Base-by-base conservation (phyloP, 2,113 vertebrate species). In the Oreotrochilus melanogaster region DNA sequence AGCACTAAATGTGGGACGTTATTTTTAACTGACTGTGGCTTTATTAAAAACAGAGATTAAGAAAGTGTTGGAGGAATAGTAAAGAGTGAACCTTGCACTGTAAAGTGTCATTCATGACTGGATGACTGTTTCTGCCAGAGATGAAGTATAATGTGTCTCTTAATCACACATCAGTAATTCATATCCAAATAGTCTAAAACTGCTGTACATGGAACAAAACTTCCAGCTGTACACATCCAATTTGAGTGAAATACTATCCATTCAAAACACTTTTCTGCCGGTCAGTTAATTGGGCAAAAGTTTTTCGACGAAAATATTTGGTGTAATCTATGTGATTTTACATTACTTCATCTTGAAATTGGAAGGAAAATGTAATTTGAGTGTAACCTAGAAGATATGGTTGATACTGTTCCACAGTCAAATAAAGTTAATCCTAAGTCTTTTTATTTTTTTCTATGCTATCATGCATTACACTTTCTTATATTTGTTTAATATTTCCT, bases 31-130 rank as follows among this genome's bases (percentile, higher is more conserved):
- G 50, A 43, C 65, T 51, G 30, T 79, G 24, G 3, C 11, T 66
- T 92, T 89, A 86, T 93, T 92, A 79, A 93, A 94, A 88, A 78
- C 48, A 94, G 56, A 58, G 6, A 51, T 88, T 82, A 28, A 47
- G 16, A 17, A 75, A 67, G 5, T 64, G 42, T 25, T 89, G 31
- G 47, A 88, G 25, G 51, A 93, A 67, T 65, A 91, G 37, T 31
- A 79, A 45, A 81, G 35, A 75, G 42, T 54, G n/a, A 53, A 39
- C 43, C 65, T 91, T 83, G 56, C 27, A 37, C 47, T 79, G 74
- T 62, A 15, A 71, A 78, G 16, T 65, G 25, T 65, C 45, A 47
- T 78, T 87, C 57, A 74, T 93, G 81, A 50, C 71, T 87, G 22
- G n/a, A 50, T 76, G 42, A 57, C 82, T 93, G 28, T 22, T 93